phyloP scores from a whole-genome alignment of 2,113 vertebrate species.

The Poecilia latipinna region DNA sequence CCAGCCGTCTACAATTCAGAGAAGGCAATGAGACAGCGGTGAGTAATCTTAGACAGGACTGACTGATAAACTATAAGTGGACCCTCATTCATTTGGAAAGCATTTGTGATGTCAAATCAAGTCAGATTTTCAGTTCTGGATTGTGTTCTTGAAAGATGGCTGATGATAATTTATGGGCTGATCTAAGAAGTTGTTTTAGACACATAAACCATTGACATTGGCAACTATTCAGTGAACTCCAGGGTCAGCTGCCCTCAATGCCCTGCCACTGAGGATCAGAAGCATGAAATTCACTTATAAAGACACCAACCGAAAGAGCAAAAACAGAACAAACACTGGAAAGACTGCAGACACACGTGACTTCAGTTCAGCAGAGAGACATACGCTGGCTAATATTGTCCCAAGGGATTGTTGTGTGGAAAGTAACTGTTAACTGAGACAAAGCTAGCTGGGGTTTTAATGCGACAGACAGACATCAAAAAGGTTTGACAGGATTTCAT shows the following conservation, averaged over 20 bases:
- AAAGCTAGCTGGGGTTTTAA: neutral
- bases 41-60: constrained; percentile 36
- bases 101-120: constrained; percentile 13
- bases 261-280: neutral
- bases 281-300: neutral
- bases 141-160: neutral
- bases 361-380: too few species aligned
- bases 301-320: too few species aligned
- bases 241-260: neutral
- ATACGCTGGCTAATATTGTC: too few species aligned
- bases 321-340: too few species aligned
- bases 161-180: neutral
- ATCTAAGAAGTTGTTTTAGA: neutral
- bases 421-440: too few species aligned
- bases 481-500: too few species aligned
- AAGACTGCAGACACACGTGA: too few species aligned
- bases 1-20: constrained; percentile 34
- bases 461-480: too few species aligned
- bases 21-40: constrained; percentile 44
- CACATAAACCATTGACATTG: too few species aligned
- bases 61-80: constrained; percentile 21
- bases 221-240: neutral
- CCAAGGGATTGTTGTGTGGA: too few species aligned
- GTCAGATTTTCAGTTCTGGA: neutral
- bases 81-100: constrained; percentile 24